phyloP scores from a whole-genome alignment of 2,888 invertebrate species.

The Xanthia togata region DNA sequence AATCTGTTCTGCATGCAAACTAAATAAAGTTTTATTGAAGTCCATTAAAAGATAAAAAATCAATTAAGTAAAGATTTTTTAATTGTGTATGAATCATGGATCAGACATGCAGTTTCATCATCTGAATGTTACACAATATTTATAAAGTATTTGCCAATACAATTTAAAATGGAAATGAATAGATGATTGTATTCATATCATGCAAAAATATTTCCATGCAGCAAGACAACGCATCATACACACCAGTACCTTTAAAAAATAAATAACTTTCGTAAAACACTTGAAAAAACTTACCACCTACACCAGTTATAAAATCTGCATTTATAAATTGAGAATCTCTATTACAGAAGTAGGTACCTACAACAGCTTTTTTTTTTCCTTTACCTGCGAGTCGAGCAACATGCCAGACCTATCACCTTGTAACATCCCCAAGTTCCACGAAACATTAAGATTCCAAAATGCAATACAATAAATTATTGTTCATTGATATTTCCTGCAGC shows the following conservation, averaged over 20 bases:
- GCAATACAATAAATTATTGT: not conserved
- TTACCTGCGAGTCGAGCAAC: conserved; percentile 26
- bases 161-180: conserved; percentile 17
- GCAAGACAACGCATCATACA: not conserved
- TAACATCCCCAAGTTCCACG: conserved; percentile 40
- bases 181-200: conserved; percentile 27
- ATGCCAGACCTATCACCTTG: conserved; percentile 57
- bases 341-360: not conserved
- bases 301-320: conserved; percentile 26
- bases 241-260: conserved; percentile 22
- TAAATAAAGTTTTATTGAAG: not conserved
- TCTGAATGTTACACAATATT: conserved; percentile 41
- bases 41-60: not conserved
- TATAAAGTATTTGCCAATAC: not conserved
- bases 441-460: conserved; percentile 37
- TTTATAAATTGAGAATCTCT: not conserved
- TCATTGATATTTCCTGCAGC: not conserved
- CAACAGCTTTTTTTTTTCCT: not conserved
- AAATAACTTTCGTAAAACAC: not conserved
- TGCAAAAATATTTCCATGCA: conserved; percentile 50
- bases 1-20: not conserved
- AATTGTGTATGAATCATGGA: conserved; percentile 21
- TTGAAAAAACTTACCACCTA: conserved; percentile 38
- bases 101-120: not conserved
- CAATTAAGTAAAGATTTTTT: not conserved